Base-by-base conservation (phyloP, 2,888 invertebrate species). In the Stictocephala bisonia region DNA sequence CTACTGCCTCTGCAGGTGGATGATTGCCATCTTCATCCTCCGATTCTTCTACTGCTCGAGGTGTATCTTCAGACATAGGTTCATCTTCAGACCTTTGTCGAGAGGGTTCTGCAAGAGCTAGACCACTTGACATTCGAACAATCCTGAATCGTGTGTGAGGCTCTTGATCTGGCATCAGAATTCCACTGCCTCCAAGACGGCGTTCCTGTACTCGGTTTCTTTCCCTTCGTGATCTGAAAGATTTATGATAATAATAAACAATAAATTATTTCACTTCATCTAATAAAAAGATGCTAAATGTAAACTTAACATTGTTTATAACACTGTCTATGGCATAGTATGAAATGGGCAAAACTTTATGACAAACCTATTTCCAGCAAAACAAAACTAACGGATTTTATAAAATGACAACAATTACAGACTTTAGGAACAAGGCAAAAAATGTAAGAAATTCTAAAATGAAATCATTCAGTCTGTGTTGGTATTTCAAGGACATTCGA, bases 91-190 rank as follows among this genome's bases (percentile, higher is more conserved):
- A 18, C 24, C 29, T 29, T 3, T 27, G 29, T 11, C 20, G 50
- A 13, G 51, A 20, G 3, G 53, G 70, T 26, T 77, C 78, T 40
- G 76, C 75, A 6, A 79, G 60, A 2, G 60, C 60, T 40, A 71
- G 48, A 11, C 80, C 80, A 60, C 79, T 79, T 11, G 79, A 77
- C 75, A 79, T 78, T 20, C 80, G 75, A 9, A 80, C 78, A 11
- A 80, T 79, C 3, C 80, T 74, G 40, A 80, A 73, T 41, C 78
- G 74, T 11, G 78, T 74, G 60, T 77, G 76, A 41, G 72, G 66
- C 44, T 78, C 78, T 22, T 74, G 75, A 29, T 64, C 64, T n/a
- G 27, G 20, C 24, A 35, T 24, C 48, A 56, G 27, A 2, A 73
- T 69, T n/a, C 51, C 64, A 18, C 24, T 51, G 11, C 73, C 73